A percentile compares a stretch with the other conserved stretches of the same genome.
Conservation (phyloP, 2,797 vertebrate species). For the Macropus fuliginosus region DNA sequence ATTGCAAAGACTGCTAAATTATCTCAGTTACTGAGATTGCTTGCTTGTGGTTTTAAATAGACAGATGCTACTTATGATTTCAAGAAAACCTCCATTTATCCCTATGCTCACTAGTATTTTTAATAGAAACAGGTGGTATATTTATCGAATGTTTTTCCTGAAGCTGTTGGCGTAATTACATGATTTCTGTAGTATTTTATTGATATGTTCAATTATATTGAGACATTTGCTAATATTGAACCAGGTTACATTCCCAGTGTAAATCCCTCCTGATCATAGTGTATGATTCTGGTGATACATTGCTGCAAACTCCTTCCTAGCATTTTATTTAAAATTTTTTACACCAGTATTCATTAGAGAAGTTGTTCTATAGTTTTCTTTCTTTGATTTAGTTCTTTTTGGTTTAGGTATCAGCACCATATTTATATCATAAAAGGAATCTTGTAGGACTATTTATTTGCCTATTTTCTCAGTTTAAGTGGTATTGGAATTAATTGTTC, state of each 20-base stretch:
- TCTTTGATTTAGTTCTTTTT: too few relatives aligned
- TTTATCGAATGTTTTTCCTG: neutral
- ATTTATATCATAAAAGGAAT: too few relatives aligned
- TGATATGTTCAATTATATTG: neutral
- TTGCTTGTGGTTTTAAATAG: neutral
- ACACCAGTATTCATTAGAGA: too few relatives aligned
- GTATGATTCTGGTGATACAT: neutral
- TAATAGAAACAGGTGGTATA: neutral
- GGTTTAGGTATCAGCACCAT: too few relatives aligned
- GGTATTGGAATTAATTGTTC: too few relatives aligned
- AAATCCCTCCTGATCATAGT: neutral
- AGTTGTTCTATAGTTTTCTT: too few relatives aligned
- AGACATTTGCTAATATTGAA: neutral
- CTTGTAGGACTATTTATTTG: too few relatives aligned
- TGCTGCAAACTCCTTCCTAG: neutral
- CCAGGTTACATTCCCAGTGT: neutral
- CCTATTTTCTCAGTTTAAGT: too few relatives aligned
- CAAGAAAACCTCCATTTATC: neutral
- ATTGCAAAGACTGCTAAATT: neutral
- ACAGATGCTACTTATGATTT: neutral
- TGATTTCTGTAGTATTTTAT: neutral
- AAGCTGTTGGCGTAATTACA: neutral
- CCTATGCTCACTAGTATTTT: slow-evolving; percentile 5
- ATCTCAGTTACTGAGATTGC: neutral
- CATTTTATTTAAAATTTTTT: too few relatives aligned